Evolutionary conservation across 2,888 invertebrate genomes (phyloP).

Genomic region (Synergus laeviventris): DNA sequence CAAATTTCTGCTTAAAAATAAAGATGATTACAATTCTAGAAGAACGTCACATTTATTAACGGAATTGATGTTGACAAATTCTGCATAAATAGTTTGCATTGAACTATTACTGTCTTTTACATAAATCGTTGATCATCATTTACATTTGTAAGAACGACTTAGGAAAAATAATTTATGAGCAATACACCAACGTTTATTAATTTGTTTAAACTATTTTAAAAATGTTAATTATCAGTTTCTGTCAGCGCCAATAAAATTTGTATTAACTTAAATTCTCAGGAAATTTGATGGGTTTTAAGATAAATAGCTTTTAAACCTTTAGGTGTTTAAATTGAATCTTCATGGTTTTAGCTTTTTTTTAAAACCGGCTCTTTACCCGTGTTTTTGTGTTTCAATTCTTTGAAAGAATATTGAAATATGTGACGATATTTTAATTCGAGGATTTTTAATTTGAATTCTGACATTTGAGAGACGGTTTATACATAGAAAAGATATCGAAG

Average conservation of each 20-base stretch:
- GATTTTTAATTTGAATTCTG: no score
- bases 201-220: neutral
- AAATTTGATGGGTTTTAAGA: neutral
- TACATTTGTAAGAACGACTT: conserved; percentile 14
- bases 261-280: neutral
- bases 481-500: no score
- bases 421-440: no score
- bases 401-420: no score
- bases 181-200: neutral
- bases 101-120: neutral
- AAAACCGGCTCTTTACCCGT: no score
- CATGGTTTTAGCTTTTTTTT: no score
- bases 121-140: conserved; percentile 8
- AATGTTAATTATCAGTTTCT: neutral
- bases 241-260: neutral
- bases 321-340: no score
- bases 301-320: no score
- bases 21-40: neutral
- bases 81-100: neutral
- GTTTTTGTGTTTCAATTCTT: no score
- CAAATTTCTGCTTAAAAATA: neutral
- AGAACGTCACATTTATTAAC: conserved; percentile 16
- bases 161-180: conserved; percentile 10
- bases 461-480: no score
- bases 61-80: conserved; percentile 10